Percentiles rank a stretch among this genome's conserved stretches.
phyloP scores from a whole-genome alignment of 1,140 invertebrate species.

The Macrocentrus cingulum region DNA sequence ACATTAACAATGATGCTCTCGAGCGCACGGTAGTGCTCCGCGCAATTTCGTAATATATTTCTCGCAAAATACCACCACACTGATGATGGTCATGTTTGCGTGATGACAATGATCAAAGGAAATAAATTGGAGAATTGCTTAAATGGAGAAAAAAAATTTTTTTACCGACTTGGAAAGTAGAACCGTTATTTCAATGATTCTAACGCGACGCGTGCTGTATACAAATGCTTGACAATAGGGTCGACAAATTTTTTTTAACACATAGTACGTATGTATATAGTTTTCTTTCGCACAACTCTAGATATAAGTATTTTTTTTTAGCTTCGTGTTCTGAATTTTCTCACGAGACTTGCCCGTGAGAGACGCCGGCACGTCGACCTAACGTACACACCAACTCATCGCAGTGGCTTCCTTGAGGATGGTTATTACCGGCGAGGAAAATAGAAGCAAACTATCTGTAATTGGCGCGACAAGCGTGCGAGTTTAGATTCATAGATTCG shows the following conservation, averaged over 20 bases:
- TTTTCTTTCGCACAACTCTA: too few relatives aligned
- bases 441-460: conserved; percentile 22
- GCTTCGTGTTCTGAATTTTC: conserved; percentile 12
- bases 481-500: background rate
- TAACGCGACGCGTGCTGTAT: too few relatives aligned
- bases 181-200: too few relatives aligned
- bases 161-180: too few relatives aligned
- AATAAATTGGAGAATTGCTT: too few relatives aligned
- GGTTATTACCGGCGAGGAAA: conserved; percentile 4
- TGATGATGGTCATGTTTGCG: too few relatives aligned
- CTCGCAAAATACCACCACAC: too few relatives aligned
- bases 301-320: background rate
- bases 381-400: conserved; percentile 3
- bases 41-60: background rate
- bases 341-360: conserved; percentile 13
- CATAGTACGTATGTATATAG: too few relatives aligned
- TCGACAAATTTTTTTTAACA: too few relatives aligned
- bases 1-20: background rate
- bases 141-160: too few relatives aligned
- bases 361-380: background rate
- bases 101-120: too few relatives aligned
- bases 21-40: background rate
- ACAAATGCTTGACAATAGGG: too few relatives aligned
- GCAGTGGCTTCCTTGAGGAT: conserved; percentile 1
- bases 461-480: conserved; percentile 31